Evolutionary conservation across 1,140 invertebrate genomes (phyloP).

Genomic region (Zeugodacus cucurbitae): DNA sequence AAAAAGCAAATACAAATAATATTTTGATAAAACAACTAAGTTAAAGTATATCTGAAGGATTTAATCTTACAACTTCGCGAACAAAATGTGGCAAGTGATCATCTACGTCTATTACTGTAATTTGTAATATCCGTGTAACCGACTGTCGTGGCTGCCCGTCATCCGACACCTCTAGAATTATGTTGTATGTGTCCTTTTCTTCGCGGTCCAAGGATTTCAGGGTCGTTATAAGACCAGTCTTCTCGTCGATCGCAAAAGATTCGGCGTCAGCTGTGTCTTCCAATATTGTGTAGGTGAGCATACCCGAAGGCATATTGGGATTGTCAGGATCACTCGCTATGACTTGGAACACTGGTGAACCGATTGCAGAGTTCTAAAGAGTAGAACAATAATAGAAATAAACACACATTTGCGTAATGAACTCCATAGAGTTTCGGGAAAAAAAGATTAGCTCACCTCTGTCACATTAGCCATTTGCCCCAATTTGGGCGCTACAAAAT

Average conservation of each 20-base stretch:
- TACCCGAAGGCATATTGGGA: conserved; percentile 78
- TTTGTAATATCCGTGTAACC: conserved; percentile 75
- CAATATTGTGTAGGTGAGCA: conserved; percentile 78
- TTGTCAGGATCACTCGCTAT: conserved; percentile 84
- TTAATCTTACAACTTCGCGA: conserved; percentile 72
- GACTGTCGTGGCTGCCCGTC: conserved; percentile 80
- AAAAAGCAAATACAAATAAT: background rate
- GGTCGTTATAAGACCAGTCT: conserved; percentile 80
- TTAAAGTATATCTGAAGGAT: background rate
- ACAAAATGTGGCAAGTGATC: conserved; percentile 82
- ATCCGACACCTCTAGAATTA: conserved; percentile 81
- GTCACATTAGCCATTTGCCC: conserved; percentile 79
- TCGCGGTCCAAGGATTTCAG: conserved; percentile 77
- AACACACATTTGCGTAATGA: too few species aligned
- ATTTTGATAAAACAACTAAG: background rate
- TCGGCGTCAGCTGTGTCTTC: conserved; percentile 76
- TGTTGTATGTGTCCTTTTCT: conserved; percentile 75
- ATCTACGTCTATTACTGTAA: conserved; percentile 80
- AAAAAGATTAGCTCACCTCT: conserved; percentile 68
- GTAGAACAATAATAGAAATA: conserved; percentile 49
- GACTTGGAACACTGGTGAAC: conserved; percentile 81
- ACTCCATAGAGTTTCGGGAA: background rate
- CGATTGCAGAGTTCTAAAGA: conserved; percentile 75
- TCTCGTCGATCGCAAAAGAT: conserved; percentile 74
- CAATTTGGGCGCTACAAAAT: conserved; percentile 76